Base-by-base conservation (phyloP, 2,113 vertebrate genomes). In the Alces alces region DNA sequence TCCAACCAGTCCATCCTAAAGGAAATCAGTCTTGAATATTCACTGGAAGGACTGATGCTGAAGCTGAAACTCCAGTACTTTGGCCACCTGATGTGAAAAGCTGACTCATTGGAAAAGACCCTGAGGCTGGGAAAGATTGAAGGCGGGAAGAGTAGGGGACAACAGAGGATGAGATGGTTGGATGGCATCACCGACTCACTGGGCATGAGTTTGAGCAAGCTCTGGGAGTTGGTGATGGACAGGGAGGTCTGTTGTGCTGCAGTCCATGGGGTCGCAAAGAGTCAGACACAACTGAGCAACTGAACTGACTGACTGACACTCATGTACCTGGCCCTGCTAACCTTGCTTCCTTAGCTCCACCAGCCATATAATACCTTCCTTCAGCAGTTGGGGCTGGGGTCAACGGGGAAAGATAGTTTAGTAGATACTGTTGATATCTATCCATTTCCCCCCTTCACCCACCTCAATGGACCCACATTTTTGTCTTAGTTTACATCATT, bases 251-350 rank as follows among this genome's bases (percentile, higher is more conserved):
- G 61, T 30, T 61, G 60, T 61, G 60, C 60, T 66, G 33, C 17
- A 8, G 61, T 66, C 61, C 33, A n/a, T 19, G n/a, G 19, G n/a
- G 66, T 73, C 5, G 21, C 66, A 73, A 39, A 73, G 10, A 25
- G 66, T 39, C 1, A 0, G 36, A 73, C n/a, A 39, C 0, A 0
- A 39, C 2, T 39, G 66, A 73, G 10, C 21, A 0, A 25, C 0
- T 39, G 10, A 73, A 39, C 66, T 13, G n/a, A 39, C 66, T 25
- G 6, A 61, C 66, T 39, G 19, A 70, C 66, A 39, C 19, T 73
- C 36, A 39, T 55, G 76, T 60, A 28, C 84, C 87, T 33, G 10
- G 3, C 13, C 8, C 12, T 58, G 19, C 47, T 90, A 39, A 78
- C n/a, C 39, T 19, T 64, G 45, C 47, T 87, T 70, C 70, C 79